phyloP scores from a whole-genome alignment of 2,797 vertebrate species.

The Cirrhinus mrigala region DNA sequence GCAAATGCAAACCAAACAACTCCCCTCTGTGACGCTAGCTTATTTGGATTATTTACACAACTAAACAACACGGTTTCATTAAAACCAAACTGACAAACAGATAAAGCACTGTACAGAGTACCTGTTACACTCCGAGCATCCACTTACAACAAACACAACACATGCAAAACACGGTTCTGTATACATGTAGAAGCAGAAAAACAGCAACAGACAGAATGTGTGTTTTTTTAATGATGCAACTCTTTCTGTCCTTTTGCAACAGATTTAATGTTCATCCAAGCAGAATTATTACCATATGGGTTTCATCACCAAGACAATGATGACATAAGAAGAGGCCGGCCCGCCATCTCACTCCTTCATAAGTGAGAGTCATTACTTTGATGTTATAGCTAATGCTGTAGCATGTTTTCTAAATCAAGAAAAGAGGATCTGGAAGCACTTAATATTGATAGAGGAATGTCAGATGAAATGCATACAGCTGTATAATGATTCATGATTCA shows the following conservation, averaged over 20 bases:
- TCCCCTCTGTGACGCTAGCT: not conserved
- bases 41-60: not conserved
- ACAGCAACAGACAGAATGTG: slow-evolving; percentile 20
- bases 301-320: slow-evolving; percentile 37
- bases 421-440: slow-evolving; percentile 42
- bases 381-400: slow-evolving; percentile 37
- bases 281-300: slow-evolving; percentile 48
- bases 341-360: slow-evolving; percentile 21
- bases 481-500: slow-evolving; percentile 37
- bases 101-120: not conserved
- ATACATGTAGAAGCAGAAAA: not conserved
- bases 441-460: slow-evolving; percentile 26
- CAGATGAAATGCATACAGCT: slow-evolving; percentile 40
- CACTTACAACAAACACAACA: slow-evolving; percentile 33
- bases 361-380: slow-evolving; percentile 44
- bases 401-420: slow-evolving; percentile 2
- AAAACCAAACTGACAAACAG: not conserved
- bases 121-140: not conserved
- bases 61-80: not conserved
- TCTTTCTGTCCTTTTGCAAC: slow-evolving; percentile 49
- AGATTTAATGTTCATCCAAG: slow-evolving; percentile 50
- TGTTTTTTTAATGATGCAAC: slow-evolving; percentile 52
- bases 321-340: slow-evolving; percentile 40
- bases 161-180: slow-evolving; percentile 21
- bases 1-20: not conserved